Conservation (phyloP, 2,888 invertebrate genomes). For the Danaus chrysippus region DNA sequence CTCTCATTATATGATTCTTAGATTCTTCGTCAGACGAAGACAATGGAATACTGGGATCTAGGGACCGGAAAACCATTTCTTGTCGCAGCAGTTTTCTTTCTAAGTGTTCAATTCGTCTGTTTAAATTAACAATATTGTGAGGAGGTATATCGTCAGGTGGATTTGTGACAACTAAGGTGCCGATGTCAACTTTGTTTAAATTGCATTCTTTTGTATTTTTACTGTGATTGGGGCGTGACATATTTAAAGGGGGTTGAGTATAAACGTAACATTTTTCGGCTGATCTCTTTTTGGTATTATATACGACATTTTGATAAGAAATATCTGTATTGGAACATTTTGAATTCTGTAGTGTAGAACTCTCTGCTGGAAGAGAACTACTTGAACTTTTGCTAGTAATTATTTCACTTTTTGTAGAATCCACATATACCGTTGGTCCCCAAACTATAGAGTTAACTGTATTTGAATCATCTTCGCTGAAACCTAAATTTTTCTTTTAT, state of each 20-base stretch:
- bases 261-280: constrained; percentile 60
- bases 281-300: constrained; percentile 44
- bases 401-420: constrained; percentile 37
- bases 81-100: constrained; percentile 60
- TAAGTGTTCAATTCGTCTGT: constrained; percentile 57
- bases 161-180: constrained; percentile 51
- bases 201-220: constrained; percentile 38
- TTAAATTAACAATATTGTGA: constrained; percentile 45
- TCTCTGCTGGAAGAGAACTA: constrained; percentile 27
- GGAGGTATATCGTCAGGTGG: constrained; percentile 46
- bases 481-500: constrained; percentile 42
- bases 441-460: constrained; percentile 42
- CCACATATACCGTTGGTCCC: constrained; percentile 35
- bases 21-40: constrained; percentile 63
- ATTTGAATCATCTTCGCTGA: constrained; percentile 47
- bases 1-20: constrained; percentile 45
- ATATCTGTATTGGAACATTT: constrained; percentile 44
- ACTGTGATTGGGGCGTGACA: constrained; percentile 51
- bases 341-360: constrained; percentile 35
- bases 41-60: constrained; percentile 52
- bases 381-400: constrained; percentile 42
- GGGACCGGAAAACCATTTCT: constrained; percentile 63
- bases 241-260: constrained; percentile 51
- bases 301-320: constrained; percentile 38
- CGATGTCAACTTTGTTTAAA: constrained; percentile 53